Percentiles rank a stretch among this genome's conserved stretches.
Evolutionary conservation across 64 coral and sea anemone species (phyloP).

Genomic region (Montipora cactus): DNA sequence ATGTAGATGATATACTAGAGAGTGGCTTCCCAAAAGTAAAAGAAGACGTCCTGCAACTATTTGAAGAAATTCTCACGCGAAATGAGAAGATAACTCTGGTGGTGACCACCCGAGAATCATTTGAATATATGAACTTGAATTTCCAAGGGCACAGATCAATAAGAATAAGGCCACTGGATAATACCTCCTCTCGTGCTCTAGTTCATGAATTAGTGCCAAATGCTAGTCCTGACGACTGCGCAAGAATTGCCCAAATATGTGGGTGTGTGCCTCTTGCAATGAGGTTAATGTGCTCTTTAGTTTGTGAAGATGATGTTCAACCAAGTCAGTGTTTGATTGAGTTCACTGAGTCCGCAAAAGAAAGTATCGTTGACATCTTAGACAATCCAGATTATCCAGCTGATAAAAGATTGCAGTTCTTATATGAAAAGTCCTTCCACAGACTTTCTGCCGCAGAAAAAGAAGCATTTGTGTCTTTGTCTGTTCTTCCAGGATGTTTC

Average conservation of each 20-base stretch:
- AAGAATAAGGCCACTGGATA: slow-evolving; percentile 6
- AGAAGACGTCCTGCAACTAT: background rate
- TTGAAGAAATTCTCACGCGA: slow-evolving; percentile 30
- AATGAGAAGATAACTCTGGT: background rate
- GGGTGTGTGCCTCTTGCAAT: slow-evolving; percentile 15
- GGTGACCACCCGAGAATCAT: slow-evolving; percentile 2
- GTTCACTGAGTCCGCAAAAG: background rate
- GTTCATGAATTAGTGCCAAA: slow-evolving; percentile 1
- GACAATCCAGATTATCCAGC: background rate
- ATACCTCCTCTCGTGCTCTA: background rate
- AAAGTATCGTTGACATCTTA: background rate
- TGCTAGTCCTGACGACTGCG: background rate
- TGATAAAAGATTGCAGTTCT: background rate
- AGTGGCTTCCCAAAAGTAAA: background rate
- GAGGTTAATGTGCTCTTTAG: background rate
- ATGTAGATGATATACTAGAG: slow-evolving; percentile 48
- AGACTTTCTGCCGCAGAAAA: background rate
- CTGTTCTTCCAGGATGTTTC: slow-evolving; percentile 28
- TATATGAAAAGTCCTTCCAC: slow-evolving; percentile 7
- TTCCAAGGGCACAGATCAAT: background rate
- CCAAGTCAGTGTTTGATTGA: background rate
- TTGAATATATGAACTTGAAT: slow-evolving; percentile 1
- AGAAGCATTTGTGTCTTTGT: slow-evolving; percentile 30
- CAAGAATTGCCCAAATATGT: background rate
- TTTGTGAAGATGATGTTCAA: background rate